Conservation (phyloP, 2,113 vertebrate genomes). For the Passer montanus region DNA sequence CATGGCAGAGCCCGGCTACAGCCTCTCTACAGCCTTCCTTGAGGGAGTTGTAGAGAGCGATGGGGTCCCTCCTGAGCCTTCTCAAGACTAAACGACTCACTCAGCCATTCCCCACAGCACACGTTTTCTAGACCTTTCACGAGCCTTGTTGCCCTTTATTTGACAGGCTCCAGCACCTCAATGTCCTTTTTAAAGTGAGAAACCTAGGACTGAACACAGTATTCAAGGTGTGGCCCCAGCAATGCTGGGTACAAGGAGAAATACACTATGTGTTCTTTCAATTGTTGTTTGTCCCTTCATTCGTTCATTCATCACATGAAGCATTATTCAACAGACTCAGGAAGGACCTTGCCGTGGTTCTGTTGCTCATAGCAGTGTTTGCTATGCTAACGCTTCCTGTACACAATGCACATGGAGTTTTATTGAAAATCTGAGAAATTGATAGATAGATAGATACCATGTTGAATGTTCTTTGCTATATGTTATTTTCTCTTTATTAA, state of each 20-base stretch:
- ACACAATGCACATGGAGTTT: neutral
- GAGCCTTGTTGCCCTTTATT: neutral
- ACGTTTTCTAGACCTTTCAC: neutral
- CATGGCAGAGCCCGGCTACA: rapidly evolving
- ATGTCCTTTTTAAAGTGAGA: neutral
- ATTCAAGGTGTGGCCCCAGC: neutral
- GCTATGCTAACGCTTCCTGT: slow-evolving; percentile 36
- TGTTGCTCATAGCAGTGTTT: slow-evolving; percentile 42
- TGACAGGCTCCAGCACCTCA: neutral
- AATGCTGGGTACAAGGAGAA: neutral
- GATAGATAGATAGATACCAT: neutral
- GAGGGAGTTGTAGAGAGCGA: rapidly evolving
- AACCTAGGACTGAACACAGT: neutral
- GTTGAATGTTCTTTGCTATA: neutral
- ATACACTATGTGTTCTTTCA: neutral
- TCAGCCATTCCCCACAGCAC: neutral
- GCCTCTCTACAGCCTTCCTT: neutral
- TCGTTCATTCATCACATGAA: neutral
- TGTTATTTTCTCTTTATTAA: neutral
- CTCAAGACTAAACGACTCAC: neutral
- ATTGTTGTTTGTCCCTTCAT: neutral
- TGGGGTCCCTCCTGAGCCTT: neutral
- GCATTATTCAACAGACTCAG: slow-evolving; percentile 1
- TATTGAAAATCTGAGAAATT: neutral
- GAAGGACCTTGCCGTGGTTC: slow-evolving; percentile 47